Evolutionary conservation across 2,113 vertebrate genomes (phyloP), one percentile per base, ranked within the genome.

Genomic region (Gymnarchus niloticus): DNA sequence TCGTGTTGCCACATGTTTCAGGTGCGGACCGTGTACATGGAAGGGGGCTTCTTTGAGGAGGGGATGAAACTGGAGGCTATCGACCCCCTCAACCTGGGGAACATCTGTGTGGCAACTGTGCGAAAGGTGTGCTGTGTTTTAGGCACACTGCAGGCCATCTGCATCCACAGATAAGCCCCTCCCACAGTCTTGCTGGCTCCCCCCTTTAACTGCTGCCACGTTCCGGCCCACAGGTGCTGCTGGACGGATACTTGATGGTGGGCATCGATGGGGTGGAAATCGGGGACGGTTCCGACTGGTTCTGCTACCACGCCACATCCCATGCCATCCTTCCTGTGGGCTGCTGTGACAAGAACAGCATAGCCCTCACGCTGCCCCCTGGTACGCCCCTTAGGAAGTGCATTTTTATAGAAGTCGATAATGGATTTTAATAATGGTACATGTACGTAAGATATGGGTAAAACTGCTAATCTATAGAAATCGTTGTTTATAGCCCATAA

Each of bases 51-150:
- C 95, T 99, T 99, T 86, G 94, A 96, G 86, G 93, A 94, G 86
- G 97, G 97, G 78, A 99, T 99, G 98, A 99, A 99, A 88, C 92
- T 99, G 81, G 98, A 99, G 91, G 97, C 96, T 49, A 97, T 99
- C 17, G 97, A 99, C 88, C 98, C 97, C 0, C 92, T 99, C 44
- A 99, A 99, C 87, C 92, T 99, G 88, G 96, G 97, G 85, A 98
- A 95, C 90, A 99, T 99, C 92, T 99, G 97, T 2, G 98, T 99
- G 87, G 96, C 97, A n/a, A 97, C 97, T n/a, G 91, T 99, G 83
- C 95, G 95, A 88, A 98, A 97, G 96, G 98, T 98, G 89, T 91
- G 37, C 6, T 2, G 3, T 52, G 6, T 17, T 54, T 10, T 9
- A 69, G 76, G 12, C 2, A 37, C 33, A 73, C 61, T 33, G 61